Percentiles rank a stretch among this genome's conserved stretches.
phyloP scores from a whole-genome alignment of 2,888 invertebrate genomes.

The Synergus laeviventris region DNA sequence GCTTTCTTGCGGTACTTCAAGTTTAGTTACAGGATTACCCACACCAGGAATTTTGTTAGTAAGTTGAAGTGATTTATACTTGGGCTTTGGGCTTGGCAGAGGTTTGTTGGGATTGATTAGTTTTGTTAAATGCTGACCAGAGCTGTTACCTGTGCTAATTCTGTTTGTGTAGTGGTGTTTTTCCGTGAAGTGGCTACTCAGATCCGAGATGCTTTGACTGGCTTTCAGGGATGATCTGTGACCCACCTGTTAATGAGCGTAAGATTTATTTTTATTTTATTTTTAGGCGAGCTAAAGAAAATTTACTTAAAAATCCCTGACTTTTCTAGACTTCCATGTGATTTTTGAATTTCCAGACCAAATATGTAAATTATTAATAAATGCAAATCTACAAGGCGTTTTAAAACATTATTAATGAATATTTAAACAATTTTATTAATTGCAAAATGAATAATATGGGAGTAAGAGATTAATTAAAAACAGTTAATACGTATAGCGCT shows the following conservation, averaged over 20 bases:
- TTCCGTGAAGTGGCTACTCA: conserved; percentile 83
- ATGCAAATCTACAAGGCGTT: background rate
- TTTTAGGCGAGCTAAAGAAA: background rate
- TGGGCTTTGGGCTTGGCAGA: conserved; percentile 67
- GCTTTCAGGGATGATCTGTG: conserved; percentile 87
- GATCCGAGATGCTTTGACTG: conserved; percentile 91
- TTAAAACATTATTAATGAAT: background rate
- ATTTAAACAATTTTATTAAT: background rate
- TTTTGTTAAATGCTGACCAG: conserved; percentile 68
- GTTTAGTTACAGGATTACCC: conserved; percentile 65
- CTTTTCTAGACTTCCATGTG: background rate
- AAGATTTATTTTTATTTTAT: background rate
- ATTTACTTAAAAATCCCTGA: background rate
- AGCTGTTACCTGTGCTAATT: conserved; percentile 70
- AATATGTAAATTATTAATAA: background rate
- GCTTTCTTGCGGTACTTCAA: conserved; percentile 64
- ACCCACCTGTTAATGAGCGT: conserved; percentile 80
- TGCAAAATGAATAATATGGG: background rate
- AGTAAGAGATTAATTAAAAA: background rate
- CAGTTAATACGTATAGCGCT: background rate
- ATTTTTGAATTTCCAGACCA: background rate
- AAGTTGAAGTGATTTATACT: conserved; percentile 65
- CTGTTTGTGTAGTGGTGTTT: conserved; percentile 72
- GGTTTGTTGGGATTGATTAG: conserved; percentile 70
- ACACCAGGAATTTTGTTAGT: conserved; percentile 69